Conservation (phyloP, 1,140 invertebrate genomes). For the Nasonia vitripennis region DNA sequence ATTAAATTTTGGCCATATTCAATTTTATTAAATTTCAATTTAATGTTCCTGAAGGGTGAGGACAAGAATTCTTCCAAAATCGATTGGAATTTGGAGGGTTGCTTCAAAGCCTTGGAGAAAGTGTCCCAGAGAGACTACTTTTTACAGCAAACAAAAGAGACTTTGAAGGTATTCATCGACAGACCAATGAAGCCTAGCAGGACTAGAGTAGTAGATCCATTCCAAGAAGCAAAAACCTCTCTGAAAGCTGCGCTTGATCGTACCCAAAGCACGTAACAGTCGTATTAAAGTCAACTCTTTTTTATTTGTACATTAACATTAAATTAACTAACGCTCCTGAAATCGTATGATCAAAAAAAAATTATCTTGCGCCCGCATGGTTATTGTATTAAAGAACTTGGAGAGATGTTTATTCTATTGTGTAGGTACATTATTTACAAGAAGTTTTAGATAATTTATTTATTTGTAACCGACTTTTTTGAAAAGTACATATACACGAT, state of each 20-base stretch:
- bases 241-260: constrained; percentile 62
- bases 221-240: constrained; percentile 66
- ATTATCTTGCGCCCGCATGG: constrained; percentile 16
- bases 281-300: constrained; percentile 9
- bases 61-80: constrained; percentile 75
- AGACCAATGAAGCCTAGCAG: constrained; percentile 69
- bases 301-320: constrained; percentile 42
- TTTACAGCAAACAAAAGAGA: constrained; percentile 74
- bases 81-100: constrained; percentile 78
- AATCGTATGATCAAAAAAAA: constrained; percentile 17
- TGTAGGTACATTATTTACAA: constrained; percentile 47
- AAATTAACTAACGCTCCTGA: constrained; percentile 27
- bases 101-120: constrained; percentile 77
- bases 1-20: constrained; percentile 39
- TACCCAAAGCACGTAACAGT: constrained; percentile 59
- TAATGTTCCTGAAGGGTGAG: constrained; percentile 71
- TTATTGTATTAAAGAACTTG: constrained; percentile 48
- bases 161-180: constrained; percentile 77
- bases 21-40: constrained; percentile 41
- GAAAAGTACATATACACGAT: constrained; percentile 46
- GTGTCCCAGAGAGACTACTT: constrained; percentile 75
- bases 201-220: constrained; percentile 64
- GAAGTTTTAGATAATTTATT: constrained; percentile 54
- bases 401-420: constrained; percentile 41
- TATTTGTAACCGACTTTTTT: constrained; percentile 53